phyloP scores from a whole-genome alignment of 2,888 invertebrate species.

The Eurois occulta region DNA sequence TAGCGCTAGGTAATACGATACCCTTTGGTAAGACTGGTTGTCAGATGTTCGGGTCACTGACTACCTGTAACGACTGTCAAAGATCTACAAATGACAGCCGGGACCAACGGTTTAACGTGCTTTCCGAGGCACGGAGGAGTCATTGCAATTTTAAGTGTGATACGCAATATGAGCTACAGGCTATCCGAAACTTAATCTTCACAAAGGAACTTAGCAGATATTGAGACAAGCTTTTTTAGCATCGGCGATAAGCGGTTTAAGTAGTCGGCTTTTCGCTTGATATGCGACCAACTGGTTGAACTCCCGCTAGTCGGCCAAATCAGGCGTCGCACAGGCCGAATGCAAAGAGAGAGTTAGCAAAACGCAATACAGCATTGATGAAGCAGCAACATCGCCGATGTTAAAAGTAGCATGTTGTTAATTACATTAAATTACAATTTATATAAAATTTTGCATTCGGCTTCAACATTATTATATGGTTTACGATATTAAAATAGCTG shows the following conservation, averaged over 20 bases:
- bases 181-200: conserved; percentile 15
- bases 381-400: not conserved
- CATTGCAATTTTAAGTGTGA: conserved; percentile 1
- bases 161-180: not conserved
- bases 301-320: not conserved
- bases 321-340: not conserved
- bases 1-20: too few species aligned
- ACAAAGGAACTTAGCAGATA: not conserved
- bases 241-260: not conserved
- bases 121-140: too few species aligned
- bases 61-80: too few species aligned
- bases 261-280: not conserved
- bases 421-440: conserved; percentile 49
- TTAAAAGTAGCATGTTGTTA: not conserved
- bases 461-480: conserved; percentile 43
- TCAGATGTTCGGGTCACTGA: too few species aligned
- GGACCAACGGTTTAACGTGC: too few species aligned
- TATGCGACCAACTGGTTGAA: not conserved
- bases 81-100: too few species aligned
- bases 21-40: too few species aligned
- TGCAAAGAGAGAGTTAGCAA: not conserved
- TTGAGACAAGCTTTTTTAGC: not conserved
- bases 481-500: conserved; percentile 57
- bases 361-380: not conserved
- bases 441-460: conserved; percentile 55